Conservation (phyloP, 2,113 vertebrate genomes). For the Strix aluco region DNA sequence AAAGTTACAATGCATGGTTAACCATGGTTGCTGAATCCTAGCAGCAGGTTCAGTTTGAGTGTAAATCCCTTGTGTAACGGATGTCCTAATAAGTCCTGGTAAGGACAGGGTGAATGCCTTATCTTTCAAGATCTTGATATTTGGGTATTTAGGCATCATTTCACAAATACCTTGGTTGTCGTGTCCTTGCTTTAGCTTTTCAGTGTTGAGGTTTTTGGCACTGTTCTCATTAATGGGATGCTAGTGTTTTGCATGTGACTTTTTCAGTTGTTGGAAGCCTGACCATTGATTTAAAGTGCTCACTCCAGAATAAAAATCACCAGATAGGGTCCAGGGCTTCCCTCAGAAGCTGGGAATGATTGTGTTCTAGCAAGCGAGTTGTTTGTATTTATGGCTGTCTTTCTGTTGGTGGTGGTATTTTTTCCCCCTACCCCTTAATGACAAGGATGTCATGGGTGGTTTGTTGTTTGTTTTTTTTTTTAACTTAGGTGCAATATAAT, state of each 20-base stretch:
- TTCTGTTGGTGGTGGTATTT: background rate
- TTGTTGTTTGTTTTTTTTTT: background rate
- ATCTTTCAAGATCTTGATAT: background rate
- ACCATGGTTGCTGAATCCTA: background rate
- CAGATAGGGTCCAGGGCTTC: background rate
- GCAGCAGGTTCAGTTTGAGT: background rate
- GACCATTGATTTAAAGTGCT: background rate
- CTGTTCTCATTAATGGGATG: background rate
- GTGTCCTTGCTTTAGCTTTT: background rate
- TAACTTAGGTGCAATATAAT: constrained; percentile 92
- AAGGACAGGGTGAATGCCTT: background rate
- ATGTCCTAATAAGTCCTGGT: background rate
- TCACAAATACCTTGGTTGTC: background rate
- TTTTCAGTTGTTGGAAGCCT: background rate
- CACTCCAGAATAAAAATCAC: background rate
- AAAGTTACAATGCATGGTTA: background rate
- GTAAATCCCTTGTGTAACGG: background rate
- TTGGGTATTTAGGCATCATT: background rate
- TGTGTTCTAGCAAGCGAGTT: background rate
- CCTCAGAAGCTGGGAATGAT: background rate
- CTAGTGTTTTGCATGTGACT: background rate
- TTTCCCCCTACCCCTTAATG: rapidly evolving
- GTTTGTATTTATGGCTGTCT: background rate
- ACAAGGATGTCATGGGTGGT: background rate
- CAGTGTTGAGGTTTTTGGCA: background rate